Evolutionary conservation across 2,113 vertebrate species (phyloP).

Genomic region (Pterophyllum scalare): DNA sequence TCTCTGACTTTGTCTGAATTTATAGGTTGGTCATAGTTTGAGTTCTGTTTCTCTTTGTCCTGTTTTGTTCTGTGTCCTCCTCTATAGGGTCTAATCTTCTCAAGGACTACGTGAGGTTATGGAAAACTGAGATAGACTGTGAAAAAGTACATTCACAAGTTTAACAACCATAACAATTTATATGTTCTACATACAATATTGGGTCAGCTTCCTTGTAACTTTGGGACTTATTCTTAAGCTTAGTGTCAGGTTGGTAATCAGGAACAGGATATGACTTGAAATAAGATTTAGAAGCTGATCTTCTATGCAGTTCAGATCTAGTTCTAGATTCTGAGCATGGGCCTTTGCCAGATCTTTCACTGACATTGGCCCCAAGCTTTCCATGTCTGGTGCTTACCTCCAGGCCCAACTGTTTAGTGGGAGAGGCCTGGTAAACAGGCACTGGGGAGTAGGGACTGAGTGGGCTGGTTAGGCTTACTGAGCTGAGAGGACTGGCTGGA

Average conservation of each 20-base stretch:
- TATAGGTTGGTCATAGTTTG: not conserved
- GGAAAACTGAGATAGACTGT: not conserved
- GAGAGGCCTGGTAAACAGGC: conserved; percentile 90
- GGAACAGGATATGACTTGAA: conserved; percentile 38
- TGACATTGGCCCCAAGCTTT: conserved; percentile 38
- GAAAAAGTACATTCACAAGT: not conserved
- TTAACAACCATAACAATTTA: not conserved
- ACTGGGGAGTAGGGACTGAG: conserved; percentile 94
- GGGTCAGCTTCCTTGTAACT: conserved; percentile 38
- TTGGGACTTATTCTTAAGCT: conserved; percentile 28
- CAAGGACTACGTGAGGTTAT: conserved; percentile 2
- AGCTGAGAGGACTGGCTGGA: conserved; percentile 95
- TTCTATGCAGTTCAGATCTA: conserved; percentile 30
- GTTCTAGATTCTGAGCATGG: not conserved
- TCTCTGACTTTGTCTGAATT: conserved; percentile 1
- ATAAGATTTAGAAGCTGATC: conserved; percentile 24
- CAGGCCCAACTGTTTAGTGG: conserved; percentile 86
- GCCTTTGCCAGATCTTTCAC: conserved; percentile 1
- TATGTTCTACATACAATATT: not conserved
- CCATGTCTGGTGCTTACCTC: conserved; percentile 88
- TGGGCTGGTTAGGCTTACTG: conserved; percentile 93
- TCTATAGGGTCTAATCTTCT: conserved; percentile 42
- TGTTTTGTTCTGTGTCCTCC: conserved; percentile 44
- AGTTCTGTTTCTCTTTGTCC: not conserved
- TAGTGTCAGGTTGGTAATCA: conserved; percentile 26